These are phyloP conservation scores for Diplosoma virens DNA, from an alignment of 23 tunicate genomes.

Conservation along the genomic window DNA sequence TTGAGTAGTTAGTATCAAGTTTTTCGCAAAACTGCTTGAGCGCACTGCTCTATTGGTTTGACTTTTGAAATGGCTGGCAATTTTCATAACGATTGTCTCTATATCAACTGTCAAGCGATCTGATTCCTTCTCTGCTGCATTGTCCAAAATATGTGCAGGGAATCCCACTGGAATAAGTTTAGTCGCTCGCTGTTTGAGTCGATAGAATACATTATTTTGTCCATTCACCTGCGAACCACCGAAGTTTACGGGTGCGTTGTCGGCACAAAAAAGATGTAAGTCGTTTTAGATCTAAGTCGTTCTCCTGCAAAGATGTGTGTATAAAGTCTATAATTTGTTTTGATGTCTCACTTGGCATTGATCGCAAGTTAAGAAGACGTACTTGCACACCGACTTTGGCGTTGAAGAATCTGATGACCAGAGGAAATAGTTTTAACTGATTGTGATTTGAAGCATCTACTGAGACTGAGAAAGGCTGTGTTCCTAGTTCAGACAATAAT, in stretches of 20 bases:
- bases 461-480: constrained; percentile 32
- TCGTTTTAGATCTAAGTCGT: constrained; percentile 9
- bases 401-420: constrained; percentile 63
- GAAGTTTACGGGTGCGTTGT: constrained; percentile 55
- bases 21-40: constrained; percentile 36
- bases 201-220: constrained; percentile 46
- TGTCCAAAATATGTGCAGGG: constrained; percentile 37
- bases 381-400: constrained; percentile 58
- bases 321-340: constrained; percentile 32
- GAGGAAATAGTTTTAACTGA: constrained; percentile 41
- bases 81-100: constrained; percentile 44
- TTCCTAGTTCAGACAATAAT: constrained; percentile 31
- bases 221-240: constrained; percentile 39
- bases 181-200: constrained; percentile 30
- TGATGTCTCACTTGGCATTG: constrained; percentile 53
- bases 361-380: constrained; percentile 66
- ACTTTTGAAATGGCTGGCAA: constrained; percentile 38
- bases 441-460: constrained; percentile 29
- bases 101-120: constrained; percentile 27
- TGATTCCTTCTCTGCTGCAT: constrained; percentile 42
- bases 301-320: constrained; percentile 31
- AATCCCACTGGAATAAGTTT: constrained; percentile 42
- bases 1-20: constrained; percentile 28
- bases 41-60: constrained; percentile 38
- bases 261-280: constrained; percentile 40